phyloP scores from a whole-genome alignment of 2,113 vertebrate genomes.

The Ailurus styani region DNA sequence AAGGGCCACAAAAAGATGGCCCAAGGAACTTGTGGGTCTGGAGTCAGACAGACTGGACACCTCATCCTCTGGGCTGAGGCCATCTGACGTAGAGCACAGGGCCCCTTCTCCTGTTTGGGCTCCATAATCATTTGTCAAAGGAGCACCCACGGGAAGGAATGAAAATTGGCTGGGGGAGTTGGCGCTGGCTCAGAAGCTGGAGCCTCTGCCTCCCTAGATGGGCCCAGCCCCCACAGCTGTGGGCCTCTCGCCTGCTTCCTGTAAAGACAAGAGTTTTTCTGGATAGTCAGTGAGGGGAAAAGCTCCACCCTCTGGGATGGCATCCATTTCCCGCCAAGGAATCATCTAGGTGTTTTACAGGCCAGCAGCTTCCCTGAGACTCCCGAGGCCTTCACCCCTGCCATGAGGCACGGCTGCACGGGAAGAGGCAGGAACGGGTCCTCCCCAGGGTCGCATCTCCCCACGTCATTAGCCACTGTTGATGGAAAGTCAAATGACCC shows the following conservation, averaged over 20 bases:
- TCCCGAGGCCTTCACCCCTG: neutral
- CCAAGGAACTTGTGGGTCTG: neutral
- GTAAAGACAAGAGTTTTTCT: neutral
- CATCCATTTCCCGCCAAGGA: neutral
- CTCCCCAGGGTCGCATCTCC: neutral
- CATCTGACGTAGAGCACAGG: accelerated
- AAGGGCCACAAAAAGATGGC: neutral
- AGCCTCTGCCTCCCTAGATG: neutral
- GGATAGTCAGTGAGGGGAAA: neutral
- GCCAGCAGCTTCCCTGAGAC: neutral
- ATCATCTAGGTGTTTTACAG: neutral
- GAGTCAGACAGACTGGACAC: neutral
- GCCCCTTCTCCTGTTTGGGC: neutral
- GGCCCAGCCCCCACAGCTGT: neutral
- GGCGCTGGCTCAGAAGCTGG: neutral
- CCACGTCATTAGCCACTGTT: neutral
- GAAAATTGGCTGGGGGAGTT: accelerated
- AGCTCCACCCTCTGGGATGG: neutral
- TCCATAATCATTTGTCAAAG: neutral
- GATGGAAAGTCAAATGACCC: neutral
- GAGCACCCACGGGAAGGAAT: neutral
- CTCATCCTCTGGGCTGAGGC: neutral
- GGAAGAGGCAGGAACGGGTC: neutral
- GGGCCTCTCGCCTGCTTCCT: neutral
- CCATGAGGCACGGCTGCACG: accelerated